phyloP scores from a whole-genome alignment of 2,888 invertebrate species.

The Atherix ibis region DNA sequence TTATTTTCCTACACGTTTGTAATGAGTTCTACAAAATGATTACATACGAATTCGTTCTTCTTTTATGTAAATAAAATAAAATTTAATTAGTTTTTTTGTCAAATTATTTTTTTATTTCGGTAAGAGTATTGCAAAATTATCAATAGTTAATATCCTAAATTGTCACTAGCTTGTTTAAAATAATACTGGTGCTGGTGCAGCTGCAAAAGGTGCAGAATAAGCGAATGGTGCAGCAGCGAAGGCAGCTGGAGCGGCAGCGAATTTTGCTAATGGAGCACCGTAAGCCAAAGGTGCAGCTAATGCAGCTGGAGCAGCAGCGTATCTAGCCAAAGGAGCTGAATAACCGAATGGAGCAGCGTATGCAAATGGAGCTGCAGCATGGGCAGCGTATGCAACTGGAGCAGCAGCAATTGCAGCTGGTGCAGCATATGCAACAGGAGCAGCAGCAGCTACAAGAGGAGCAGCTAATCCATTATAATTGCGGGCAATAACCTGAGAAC shows the following conservation, averaged over 20 bases:
- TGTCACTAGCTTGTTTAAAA: too few relatives aligned
- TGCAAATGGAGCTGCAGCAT: slow-evolving; percentile 1
- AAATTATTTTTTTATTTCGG: too few relatives aligned
- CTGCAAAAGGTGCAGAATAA: not conserved
- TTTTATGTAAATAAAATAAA: too few relatives aligned
- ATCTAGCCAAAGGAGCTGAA: slow-evolving; percentile 10
- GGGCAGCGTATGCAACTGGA: slow-evolving; percentile 1
- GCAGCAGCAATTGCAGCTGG: slow-evolving; percentile 9
- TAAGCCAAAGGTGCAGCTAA: not conserved
- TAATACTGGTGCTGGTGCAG: slow-evolving; percentile 2
- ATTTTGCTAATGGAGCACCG: slow-evolving; percentile 12
- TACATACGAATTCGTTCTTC: too few relatives aligned
- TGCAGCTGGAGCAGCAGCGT: slow-evolving; percentile 12
- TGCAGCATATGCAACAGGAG: slow-evolving; percentile 19
- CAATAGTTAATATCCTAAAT: too few relatives aligned
- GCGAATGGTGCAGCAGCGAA: not conserved
- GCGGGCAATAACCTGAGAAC: slow-evolving; percentile 42
- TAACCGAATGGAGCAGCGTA: slow-evolving; percentile 14
- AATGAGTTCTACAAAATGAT: too few relatives aligned
- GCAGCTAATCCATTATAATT: slow-evolving; percentile 41
- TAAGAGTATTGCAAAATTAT: too few relatives aligned
- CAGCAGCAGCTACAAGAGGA: slow-evolving; percentile 23
- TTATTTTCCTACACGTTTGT: too few relatives aligned
- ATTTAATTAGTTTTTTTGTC: too few relatives aligned
- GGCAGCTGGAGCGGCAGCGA: slow-evolving; percentile 12